A percentile compares a stretch with the other conserved stretches of the same genome.
Conservation (phyloP, 2,113 vertebrate genomes). For the Pungitius pungitius region DNA sequence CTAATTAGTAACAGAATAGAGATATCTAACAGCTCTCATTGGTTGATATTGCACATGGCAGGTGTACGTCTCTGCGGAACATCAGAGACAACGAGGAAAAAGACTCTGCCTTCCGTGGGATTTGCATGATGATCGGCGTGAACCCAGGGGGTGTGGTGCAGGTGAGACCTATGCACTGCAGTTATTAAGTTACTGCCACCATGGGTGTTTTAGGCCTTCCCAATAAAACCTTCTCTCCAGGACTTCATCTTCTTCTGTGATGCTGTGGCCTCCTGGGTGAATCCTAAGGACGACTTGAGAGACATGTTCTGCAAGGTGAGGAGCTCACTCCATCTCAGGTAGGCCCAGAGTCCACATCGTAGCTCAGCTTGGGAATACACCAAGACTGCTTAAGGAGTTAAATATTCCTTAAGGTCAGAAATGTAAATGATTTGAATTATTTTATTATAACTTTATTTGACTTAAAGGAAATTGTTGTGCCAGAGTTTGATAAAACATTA, state of each 20-base stretch:
- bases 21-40: not conserved
- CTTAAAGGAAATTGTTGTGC: not conserved
- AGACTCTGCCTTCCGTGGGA: conserved; percentile 93
- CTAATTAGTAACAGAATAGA: not conserved
- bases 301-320: conserved; percentile 97
- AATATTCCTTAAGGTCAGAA: too few relatives aligned
- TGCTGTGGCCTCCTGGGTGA: conserved; percentile 94
- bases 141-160: conserved; percentile 94
- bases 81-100: conserved; percentile 97
- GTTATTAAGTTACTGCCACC: not conserved
- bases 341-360: not conserved
- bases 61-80: conserved; percentile 93
- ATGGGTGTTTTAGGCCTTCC: not conserved
- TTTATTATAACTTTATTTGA: not conserved
- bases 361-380: too few relatives aligned
- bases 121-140: conserved; percentile 96
- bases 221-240: conserved; percentile 60
- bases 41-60: conserved; percentile 29
- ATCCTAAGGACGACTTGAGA: conserved; percentile 91
- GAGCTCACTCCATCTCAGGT: not conserved
- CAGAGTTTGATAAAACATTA: not conserved
- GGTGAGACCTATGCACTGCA: conserved; percentile 69
- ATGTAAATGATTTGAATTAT: too few relatives aligned
- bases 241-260: conserved; percentile 98
- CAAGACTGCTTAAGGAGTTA: too few relatives aligned